A percentile compares a stretch with the other conserved stretches of the same genome.
These are phyloP conservation scores for Machimus rusticus DNA, from an alignment of 2,888 invertebrate genomes.

Conservation along the genomic window DNA sequence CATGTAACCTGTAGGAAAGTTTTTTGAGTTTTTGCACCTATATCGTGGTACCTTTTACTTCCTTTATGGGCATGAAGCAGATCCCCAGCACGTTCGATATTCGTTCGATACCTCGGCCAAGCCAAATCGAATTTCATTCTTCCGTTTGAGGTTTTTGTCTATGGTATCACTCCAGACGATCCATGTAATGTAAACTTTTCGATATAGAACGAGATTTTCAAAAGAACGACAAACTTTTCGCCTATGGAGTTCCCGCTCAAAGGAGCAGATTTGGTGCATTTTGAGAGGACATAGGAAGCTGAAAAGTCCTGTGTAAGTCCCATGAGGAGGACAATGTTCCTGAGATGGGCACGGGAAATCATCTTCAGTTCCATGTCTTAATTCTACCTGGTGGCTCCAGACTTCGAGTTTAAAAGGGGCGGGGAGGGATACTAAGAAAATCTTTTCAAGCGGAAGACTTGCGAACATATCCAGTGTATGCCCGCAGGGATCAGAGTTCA, in stretches of 20 bases:
- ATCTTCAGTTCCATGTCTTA: not conserved
- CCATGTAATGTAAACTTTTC: slow-evolving; percentile 9
- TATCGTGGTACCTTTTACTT: not conserved
- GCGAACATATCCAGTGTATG: not conserved
- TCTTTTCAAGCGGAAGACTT: not conserved
- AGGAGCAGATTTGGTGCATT: not conserved
- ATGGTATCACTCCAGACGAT: not conserved
- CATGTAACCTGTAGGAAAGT: not conserved
- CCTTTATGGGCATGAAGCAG: not conserved
- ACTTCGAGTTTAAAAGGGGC: not conserved
- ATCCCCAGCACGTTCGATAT: not conserved
- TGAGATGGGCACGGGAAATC: not conserved
- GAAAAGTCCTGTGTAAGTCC: not conserved
- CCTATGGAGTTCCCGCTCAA: not conserved
- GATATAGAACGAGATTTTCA: not conserved
- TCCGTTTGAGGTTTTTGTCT: not conserved
- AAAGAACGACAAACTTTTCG: not conserved
- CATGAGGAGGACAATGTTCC: not conserved
- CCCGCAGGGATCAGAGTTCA: not conserved
- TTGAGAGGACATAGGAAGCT: not conserved
- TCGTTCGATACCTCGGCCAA: not conserved
- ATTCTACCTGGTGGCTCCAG: not conserved
- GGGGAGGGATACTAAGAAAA: not conserved
- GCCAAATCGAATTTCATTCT: not conserved
- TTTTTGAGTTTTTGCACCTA: not conserved